Evolutionary conservation across 1,140 invertebrate genomes (phyloP).

Genomic region (Drosophila tropicalis): DNA sequence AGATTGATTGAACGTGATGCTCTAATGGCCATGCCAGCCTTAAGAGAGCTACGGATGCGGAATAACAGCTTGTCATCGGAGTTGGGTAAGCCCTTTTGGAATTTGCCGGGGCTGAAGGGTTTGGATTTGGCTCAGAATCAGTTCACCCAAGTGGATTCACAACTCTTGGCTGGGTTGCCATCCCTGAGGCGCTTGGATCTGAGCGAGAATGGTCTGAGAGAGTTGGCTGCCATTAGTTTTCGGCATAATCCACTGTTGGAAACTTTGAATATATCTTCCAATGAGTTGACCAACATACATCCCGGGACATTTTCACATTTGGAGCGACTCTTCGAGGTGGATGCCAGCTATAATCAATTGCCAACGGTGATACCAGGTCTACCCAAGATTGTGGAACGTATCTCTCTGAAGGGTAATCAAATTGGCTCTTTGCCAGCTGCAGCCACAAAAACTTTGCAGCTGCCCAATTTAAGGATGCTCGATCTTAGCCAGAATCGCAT

Average conservation of each 20-base stretch:
- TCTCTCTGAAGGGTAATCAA: constrained; percentile 90
- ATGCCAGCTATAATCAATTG: constrained; percentile 90
- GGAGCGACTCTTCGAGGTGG: constrained; percentile 89
- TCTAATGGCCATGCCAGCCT: constrained; percentile 91
- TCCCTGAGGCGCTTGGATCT: constrained; percentile 90
- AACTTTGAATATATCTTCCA: constrained; percentile 90
- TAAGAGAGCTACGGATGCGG: constrained; percentile 90
- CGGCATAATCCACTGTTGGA: constrained; percentile 88
- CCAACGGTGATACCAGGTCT: constrained; percentile 88
- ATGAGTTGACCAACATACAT: constrained; percentile 87
- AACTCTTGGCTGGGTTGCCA: constrained; percentile 89
- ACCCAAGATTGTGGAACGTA: constrained; percentile 89
- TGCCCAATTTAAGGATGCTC: constrained; percentile 88
- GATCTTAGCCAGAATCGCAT: constrained; percentile 92
- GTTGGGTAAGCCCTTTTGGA: constrained; percentile 89
- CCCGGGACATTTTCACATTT: constrained; percentile 90
- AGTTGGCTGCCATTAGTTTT: constrained; percentile 90
- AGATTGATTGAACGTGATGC: constrained; percentile 89
- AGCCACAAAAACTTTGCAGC: constrained; percentile 87
- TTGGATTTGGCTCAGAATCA: constrained; percentile 92
- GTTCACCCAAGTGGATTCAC: constrained; percentile 88
- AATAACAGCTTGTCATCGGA: constrained; percentile 90
- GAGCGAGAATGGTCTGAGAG: constrained; percentile 89
- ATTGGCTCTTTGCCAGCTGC: constrained; percentile 87
- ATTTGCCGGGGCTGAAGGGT: constrained; percentile 91